phyloP scores from a whole-genome alignment of 2,888 invertebrate species.

The Drosophila macrospina region DNA sequence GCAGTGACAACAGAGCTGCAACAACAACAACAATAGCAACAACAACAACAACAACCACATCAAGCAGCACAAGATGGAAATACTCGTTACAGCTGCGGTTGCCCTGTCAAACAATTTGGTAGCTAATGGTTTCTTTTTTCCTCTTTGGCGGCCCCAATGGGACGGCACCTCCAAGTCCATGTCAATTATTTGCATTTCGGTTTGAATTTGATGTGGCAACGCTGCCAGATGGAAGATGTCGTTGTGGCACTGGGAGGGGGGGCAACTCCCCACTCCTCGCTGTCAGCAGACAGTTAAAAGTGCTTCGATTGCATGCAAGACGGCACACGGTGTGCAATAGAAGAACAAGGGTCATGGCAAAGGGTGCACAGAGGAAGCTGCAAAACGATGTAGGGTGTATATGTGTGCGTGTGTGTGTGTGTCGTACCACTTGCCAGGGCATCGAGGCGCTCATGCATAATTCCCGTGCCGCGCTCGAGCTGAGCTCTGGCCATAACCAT shows the following conservation, averaged over 20 bases:
- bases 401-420: slow-evolving; percentile 1
- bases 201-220: slow-evolving; percentile 46
- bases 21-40: slow-evolving; percentile 17
- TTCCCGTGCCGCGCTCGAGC: slow-evolving; percentile 44
- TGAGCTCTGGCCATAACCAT: slow-evolving; percentile 51
- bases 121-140: slow-evolving; percentile 45
- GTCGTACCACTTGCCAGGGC: slow-evolving; percentile 48
- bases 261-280: not conserved
- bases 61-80: not conserved
- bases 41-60: slow-evolving; percentile 13
- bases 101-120: slow-evolving; percentile 31
- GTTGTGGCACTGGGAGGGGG: not conserved
- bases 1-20: too few species aligned
- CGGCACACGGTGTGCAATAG: slow-evolving; percentile 15
- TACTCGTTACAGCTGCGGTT: slow-evolving; percentile 52
- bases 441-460: slow-evolving; percentile 71
- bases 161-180: slow-evolving; percentile 43
- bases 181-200: slow-evolving; percentile 77
- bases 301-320: slow-evolving; percentile 54
- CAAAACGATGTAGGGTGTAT: not conserved
- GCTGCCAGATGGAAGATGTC: slow-evolving; percentile 11
- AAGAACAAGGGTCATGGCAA: slow-evolving; percentile 3
- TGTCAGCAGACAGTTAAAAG: slow-evolving; percentile 43
- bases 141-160: slow-evolving; percentile 13
- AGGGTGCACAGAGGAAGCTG: not conserved